Percentiles rank a stretch among this genome's conserved stretches.
Evolutionary conservation across 1,140 invertebrate species (phyloP).

Genomic region (Drosophila navojoa): DNA sequence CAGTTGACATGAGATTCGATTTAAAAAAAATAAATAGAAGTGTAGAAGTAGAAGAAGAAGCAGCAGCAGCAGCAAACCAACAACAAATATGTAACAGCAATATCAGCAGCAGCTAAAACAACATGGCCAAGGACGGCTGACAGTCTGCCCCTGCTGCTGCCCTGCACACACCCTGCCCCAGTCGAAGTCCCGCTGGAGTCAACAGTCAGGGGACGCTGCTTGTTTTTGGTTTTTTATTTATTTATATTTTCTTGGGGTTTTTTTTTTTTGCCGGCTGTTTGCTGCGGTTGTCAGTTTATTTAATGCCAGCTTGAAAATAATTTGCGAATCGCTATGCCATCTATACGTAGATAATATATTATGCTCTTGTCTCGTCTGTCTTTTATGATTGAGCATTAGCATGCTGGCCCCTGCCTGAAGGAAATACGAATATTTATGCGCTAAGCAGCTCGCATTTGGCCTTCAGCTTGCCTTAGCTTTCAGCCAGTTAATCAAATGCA

Average conservation of each 20-base stretch:
- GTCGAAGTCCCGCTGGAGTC: background rate
- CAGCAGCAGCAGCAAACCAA: slow-evolving; percentile 35
- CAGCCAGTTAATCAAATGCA: slow-evolving; percentile 72
- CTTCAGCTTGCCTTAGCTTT: slow-evolving; percentile 4
- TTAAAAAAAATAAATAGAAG: slow-evolving; percentile 47
- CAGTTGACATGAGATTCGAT: slow-evolving; percentile 81
- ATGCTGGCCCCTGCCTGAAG: slow-evolving; percentile 33
- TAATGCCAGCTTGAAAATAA: slow-evolving; percentile 80
- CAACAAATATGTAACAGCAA: slow-evolving; percentile 66
- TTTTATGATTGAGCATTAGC: slow-evolving; percentile 71
- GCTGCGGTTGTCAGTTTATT: slow-evolving; percentile 72
- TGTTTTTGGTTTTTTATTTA: slow-evolving; percentile 16
- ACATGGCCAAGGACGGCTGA: slow-evolving; percentile 51
- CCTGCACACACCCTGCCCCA: background rate
- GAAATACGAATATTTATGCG: slow-evolving; percentile 66
- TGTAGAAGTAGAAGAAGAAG: background rate
- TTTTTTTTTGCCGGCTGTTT: slow-evolving; percentile 10
- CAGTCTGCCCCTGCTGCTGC: slow-evolving; percentile 26
- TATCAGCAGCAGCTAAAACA: slow-evolving; percentile 51
- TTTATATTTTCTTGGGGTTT: slow-evolving; percentile 1
- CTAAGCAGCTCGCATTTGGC: slow-evolving; percentile 1
- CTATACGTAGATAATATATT: slow-evolving; percentile 37
- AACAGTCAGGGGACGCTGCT: slow-evolving; percentile 25
- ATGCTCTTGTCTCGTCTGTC: slow-evolving; percentile 38
- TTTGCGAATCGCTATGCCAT: slow-evolving; percentile 79